Evolutionary conservation across 2,888 invertebrate genomes (phyloP), one percentile per base, ranked within the genome.

Genomic region (Stenichneumon culpator): DNA sequence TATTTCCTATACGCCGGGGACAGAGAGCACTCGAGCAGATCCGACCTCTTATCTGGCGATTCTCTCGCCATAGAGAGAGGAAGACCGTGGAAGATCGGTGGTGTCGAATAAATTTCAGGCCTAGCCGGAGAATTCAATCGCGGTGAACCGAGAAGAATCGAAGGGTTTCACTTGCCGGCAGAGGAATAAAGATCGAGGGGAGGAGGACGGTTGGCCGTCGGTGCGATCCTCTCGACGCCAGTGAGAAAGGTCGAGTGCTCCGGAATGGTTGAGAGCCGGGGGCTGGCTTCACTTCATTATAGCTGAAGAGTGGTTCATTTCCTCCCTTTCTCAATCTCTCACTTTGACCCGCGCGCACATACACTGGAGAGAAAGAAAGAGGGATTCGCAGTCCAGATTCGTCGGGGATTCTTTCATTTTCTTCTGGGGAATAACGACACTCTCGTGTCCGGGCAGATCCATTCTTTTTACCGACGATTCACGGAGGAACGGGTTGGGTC

Each of bases 241-340:
- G 65, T 50, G 52, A 75, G 32, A 70, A 25, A n/a, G 54, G 65
- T 73, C 63, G 67, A 70, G 73, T 74, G 44, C 44, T 14, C 3
- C 14, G 9, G 44, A 44, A 44, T 44, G 44, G 44, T 14, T 14
- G 44, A 44, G 44, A 14, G 44, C 44, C 44, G 65, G 28, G 65
- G 75, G 36, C 25, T 52, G 77, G 60, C 50, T 81, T 79, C 63
- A 79, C 82, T 83, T 84, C 86, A 86, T 86, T 85, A 86, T 84
- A 73, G 60, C 67, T 47, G 65, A 74, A 78, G 77, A 86, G 84
- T 78, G 70, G 82, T 81, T 84, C 73, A 74, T 86, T 86, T 80
- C 63, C 82, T 79, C 60, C 36, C 44, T 75, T 74, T 73, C 60
- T 44, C 50, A 25, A 32, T 74, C 54, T 68, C 78, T 73, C 65